Percentiles rank a stretch among this genome's conserved stretches.
Conservation (phyloP, 2,888 invertebrate species). For the Orthosia incerta region DNA sequence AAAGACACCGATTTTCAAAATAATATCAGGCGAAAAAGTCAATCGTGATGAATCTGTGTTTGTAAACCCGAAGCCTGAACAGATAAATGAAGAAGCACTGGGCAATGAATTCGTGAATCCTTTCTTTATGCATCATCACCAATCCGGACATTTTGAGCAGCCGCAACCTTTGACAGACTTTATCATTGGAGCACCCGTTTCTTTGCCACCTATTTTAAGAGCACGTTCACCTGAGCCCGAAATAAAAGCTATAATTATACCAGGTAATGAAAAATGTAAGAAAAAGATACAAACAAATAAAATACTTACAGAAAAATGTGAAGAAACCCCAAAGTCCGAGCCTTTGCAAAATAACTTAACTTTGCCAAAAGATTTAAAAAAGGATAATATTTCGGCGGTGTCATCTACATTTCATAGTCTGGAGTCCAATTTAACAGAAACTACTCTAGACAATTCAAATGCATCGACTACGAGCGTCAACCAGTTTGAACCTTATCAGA, state of each 20-base stretch:
- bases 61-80: conserved; percentile 72
- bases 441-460: conserved; percentile 70
- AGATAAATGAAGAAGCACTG: conserved; percentile 72
- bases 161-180: conserved; percentile 81
- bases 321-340: conserved; percentile 63
- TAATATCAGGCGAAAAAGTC: conserved; percentile 78
- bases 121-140: conserved; percentile 80
- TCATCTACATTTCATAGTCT: conserved; percentile 80
- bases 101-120: conserved; percentile 84
- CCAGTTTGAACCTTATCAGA: conserved; percentile 70
- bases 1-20: conserved; percentile 86
- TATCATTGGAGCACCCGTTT: conserved; percentile 89
- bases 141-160: conserved; percentile 68
- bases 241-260: conserved; percentile 77
- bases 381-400: conserved; percentile 59
- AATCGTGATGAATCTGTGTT: conserved; percentile 77
- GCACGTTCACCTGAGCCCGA: conserved; percentile 79
- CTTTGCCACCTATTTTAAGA: conserved; percentile 83
- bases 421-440: conserved; percentile 77
- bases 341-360: conserved; percentile 66
- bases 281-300: conserved; percentile 39
- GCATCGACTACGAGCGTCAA: conserved; percentile 71
- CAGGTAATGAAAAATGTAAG: conserved; percentile 56
- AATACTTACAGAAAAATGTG: conserved; percentile 40
- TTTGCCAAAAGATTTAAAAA: conserved; percentile 59